These are phyloP conservation scores for Zygogramma bicolorata DNA, from an alignment of 2,888 invertebrate genomes.

Conservation along the genomic window DNA sequence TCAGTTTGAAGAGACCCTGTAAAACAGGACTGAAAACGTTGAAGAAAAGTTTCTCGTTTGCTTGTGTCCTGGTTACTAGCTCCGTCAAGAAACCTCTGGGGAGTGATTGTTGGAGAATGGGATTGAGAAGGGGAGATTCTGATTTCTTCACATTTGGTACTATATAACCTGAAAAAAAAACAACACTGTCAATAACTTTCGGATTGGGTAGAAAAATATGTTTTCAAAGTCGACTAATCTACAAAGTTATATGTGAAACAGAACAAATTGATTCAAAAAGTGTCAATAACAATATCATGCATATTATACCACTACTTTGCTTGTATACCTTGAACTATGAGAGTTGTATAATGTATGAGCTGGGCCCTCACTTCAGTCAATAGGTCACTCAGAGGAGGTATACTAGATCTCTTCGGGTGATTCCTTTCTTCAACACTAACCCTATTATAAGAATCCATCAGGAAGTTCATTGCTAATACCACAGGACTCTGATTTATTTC, in stretches of 20 bases:
- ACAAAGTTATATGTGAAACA: not conserved
- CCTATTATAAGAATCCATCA: constrained; percentile 77
- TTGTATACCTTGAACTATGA: constrained; percentile 70
- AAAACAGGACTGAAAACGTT: constrained; percentile 77
- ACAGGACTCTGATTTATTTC: constrained; percentile 50
- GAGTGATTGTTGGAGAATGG: constrained; percentile 77
- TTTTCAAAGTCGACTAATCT: not conserved
- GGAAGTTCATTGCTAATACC: constrained; percentile 64
- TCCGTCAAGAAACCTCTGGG: constrained; percentile 82
- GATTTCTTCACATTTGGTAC: constrained; percentile 63
- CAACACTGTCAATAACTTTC: not conserved
- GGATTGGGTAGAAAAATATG: not conserved
- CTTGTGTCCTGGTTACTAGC: constrained; percentile 65
- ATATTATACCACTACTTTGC: not conserved
- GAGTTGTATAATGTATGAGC: constrained; percentile 70
- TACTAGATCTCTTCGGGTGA: constrained; percentile 81
- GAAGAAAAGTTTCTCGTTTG: constrained; percentile 72
- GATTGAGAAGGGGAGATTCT: constrained; percentile 76
- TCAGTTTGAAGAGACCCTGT: constrained; percentile 77
- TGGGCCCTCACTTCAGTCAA: constrained; percentile 71
- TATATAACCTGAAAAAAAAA: constrained; percentile 58
- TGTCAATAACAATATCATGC: not conserved
- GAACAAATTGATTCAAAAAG: not conserved
- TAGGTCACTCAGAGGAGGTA: constrained; percentile 79
- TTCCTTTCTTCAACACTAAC: constrained; percentile 81